These are phyloP conservation scores for Oreochromis grahami DNA, from an alignment of 2,797 vertebrate species.

Conservation along the genomic window DNA sequence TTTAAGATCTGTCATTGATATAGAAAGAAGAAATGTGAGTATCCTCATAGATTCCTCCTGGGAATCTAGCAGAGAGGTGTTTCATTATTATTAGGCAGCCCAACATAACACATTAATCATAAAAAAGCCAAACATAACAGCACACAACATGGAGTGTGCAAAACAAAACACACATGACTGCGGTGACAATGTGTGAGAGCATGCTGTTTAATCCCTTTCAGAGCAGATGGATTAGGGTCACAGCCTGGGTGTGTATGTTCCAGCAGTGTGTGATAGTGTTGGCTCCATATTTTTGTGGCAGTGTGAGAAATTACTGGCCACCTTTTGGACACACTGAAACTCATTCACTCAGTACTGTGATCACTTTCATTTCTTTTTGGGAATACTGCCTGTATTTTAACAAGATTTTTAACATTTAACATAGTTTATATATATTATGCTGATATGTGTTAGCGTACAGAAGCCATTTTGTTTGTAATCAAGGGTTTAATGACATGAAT, in stretches of 20 bases:
- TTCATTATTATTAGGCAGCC: not conserved
- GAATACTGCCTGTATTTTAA: not conserved
- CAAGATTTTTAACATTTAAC: not conserved
- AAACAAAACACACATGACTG: not conserved
- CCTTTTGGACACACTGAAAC: not conserved
- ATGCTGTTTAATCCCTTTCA: constrained; percentile 2
- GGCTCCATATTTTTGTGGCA: not conserved
- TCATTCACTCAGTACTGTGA: not conserved
- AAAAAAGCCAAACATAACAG: not conserved
- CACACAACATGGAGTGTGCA: not conserved
- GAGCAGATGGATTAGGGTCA: constrained; percentile 6
- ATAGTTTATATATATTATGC: not conserved
- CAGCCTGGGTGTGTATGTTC: not conserved
- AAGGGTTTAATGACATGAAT: not conserved
- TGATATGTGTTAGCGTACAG: not conserved
- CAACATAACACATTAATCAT: not conserved
- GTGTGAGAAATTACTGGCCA: not conserved
- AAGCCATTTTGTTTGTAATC: not conserved
- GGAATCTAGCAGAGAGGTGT: not conserved
- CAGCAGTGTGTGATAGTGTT: not conserved
- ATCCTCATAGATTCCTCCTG: not conserved
- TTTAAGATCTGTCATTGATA: not conserved
- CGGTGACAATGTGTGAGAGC: not conserved
- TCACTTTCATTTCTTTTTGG: not conserved
- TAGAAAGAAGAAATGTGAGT: not conserved